Conservation (phyloP, 2,113 vertebrate genomes). For the Corynorhinus townsendii region DNA sequence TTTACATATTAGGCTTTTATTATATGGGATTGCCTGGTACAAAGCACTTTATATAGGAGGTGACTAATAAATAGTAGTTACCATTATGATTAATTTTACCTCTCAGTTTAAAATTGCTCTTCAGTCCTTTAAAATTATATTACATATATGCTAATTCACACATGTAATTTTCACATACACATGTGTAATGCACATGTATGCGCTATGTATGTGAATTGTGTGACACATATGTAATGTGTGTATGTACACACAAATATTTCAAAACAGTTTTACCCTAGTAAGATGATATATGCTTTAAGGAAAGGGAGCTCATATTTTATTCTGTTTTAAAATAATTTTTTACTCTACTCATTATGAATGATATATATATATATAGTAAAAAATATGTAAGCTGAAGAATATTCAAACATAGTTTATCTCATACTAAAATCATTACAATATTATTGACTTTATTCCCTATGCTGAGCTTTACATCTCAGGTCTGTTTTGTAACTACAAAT, state of each 20-base stretch:
- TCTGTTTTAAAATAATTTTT: not conserved
- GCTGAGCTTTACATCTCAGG: too few species aligned
- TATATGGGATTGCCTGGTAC: not conserved
- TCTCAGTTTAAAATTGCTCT: not conserved
- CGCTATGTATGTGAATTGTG: too few species aligned
- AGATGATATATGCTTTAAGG: not conserved
- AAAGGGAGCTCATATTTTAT: not conserved
- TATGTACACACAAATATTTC: not conserved
- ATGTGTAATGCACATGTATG: not conserved
- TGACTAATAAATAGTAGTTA: not conserved
- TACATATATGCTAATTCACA: not conserved
- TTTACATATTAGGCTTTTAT: too few species aligned
- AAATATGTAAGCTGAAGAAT: not conserved
- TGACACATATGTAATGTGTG: not conserved
- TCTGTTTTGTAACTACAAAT: too few species aligned
- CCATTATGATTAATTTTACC: not conserved
- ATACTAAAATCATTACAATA: too few species aligned
- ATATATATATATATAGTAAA: not conserved
- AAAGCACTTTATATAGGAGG: not conserved
- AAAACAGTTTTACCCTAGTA: not conserved
- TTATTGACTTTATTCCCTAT: too few species aligned
- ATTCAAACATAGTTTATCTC: not conserved
- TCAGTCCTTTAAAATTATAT: not conserved
- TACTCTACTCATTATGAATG: not conserved
- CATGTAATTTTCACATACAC: not conserved